phyloP scores from a whole-genome alignment of 2,113 vertebrate genomes.

The Erinaceus europaeus region DNA sequence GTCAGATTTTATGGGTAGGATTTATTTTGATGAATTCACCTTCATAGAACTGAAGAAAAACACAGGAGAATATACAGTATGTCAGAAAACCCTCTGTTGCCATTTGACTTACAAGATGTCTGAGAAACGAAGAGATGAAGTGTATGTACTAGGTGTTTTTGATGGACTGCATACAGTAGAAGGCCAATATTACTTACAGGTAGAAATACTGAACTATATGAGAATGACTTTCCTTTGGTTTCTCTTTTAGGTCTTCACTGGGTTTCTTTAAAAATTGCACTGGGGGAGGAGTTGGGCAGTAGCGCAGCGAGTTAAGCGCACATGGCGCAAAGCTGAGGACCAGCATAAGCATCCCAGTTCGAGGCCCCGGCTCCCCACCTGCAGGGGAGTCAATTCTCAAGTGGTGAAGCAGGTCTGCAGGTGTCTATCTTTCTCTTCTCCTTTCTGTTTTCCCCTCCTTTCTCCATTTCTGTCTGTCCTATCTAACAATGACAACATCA shows the following conservation, averaged over 20 bases:
- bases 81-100: slow-evolving; percentile 73
- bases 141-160: slow-evolving; percentile 70
- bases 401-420: too few species aligned
- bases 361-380: too few species aligned
- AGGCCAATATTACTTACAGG: slow-evolving; percentile 75
- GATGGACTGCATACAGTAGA: slow-evolving; percentile 68
- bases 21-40: slow-evolving; percentile 72
- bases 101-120: slow-evolving; percentile 68
- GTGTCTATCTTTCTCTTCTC: too few species aligned
- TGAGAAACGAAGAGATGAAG: slow-evolving; percentile 57
- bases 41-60: slow-evolving; percentile 62
- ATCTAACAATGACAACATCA: too few species aligned
- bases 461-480: too few species aligned
- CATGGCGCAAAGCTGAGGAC: too few species aligned
- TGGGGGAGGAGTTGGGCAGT: too few species aligned
- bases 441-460: too few species aligned
- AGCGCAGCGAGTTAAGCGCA: too few species aligned
- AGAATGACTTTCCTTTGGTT: neutral
- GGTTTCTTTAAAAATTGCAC: slow-evolving; percentile 14
- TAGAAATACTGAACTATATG: neutral
- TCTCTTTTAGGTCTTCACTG: neutral
- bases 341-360: too few species aligned
- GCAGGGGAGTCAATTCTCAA: too few species aligned
- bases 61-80: slow-evolving; percentile 53
- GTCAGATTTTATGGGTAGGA: slow-evolving; percentile 17